phyloP scores from a whole-genome alignment of 2,888 invertebrate species.

The Pocota personata region DNA sequence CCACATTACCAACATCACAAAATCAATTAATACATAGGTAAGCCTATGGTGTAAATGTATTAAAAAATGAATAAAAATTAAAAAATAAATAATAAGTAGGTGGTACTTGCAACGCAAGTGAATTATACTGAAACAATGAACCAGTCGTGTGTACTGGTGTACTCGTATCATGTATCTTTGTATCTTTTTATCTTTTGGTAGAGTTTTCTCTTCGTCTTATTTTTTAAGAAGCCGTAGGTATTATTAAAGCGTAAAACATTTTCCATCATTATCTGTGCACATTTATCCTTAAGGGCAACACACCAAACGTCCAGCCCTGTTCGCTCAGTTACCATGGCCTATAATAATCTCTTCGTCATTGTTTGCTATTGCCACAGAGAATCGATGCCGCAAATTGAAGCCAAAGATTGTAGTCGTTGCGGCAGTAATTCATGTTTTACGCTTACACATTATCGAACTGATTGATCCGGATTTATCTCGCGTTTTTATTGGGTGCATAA shows the following conservation, averaged over 20 bases:
- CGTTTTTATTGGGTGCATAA: constrained; percentile 71
- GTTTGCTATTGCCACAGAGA: constrained; percentile 61
- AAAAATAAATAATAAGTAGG: constrained; percentile 54
- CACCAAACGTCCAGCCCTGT: constrained; percentile 2
- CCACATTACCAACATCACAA: not conserved
- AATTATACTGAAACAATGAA: constrained; percentile 58
- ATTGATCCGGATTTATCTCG: constrained; percentile 67
- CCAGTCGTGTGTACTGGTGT: not conserved
- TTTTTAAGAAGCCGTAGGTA: constrained; percentile 61
- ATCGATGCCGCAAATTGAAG: constrained; percentile 58
- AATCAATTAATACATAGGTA: constrained; percentile 48
- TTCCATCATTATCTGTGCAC: constrained; percentile 64
- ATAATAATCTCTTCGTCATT: constrained; percentile 63
- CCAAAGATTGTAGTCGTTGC: constrained; percentile 42
- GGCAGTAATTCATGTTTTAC: constrained; percentile 45
- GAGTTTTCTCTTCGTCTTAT: constrained; percentile 7
- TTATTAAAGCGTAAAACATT: constrained; percentile 65
- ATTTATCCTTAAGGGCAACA: constrained; percentile 69
- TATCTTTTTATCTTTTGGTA: constrained; percentile 6
- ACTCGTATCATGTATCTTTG: not conserved
- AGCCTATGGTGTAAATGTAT: not conserved
- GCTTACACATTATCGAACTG: constrained; percentile 53
- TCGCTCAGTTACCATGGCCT: constrained; percentile 23
- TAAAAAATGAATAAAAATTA: not conserved
- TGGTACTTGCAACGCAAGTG: constrained; percentile 54